Conservation (phyloP, 1,140 invertebrate genomes). For the Drosophila funebris region DNA sequence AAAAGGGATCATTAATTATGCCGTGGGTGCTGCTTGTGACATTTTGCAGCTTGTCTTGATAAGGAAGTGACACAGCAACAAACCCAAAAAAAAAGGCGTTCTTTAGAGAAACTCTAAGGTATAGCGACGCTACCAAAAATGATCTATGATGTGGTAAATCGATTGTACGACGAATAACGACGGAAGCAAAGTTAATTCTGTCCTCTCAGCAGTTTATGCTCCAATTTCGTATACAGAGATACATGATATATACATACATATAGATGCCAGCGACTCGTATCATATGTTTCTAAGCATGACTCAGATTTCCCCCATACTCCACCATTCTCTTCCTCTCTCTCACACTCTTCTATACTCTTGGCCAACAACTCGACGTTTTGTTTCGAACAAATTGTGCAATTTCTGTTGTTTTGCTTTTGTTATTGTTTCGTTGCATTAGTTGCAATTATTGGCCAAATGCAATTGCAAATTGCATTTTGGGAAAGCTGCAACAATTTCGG, state of each 20-base stretch:
- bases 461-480: constrained; percentile 77
- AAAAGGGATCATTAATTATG: constrained; percentile 77
- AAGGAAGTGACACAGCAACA: constrained; percentile 74
- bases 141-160: too few species aligned
- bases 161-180: constrained; percentile 15
- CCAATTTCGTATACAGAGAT: constrained; percentile 37
- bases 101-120: constrained; percentile 43
- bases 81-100: constrained; percentile 24
- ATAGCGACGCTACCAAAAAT: too few species aligned
- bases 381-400: constrained; percentile 74
- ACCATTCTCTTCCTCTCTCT: too few species aligned
- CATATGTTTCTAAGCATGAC: constrained; percentile 53
- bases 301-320: constrained; percentile 30
- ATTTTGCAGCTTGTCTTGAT: constrained; percentile 62
- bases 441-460: constrained; percentile 77
- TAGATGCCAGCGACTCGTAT: not conserved
- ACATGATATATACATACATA: constrained; percentile 28
- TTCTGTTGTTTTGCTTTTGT: constrained; percentile 38
- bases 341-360: too few species aligned
- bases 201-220: constrained; percentile 54
- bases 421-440: constrained; percentile 56
- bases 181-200: constrained; percentile 54
- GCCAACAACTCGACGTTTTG: constrained; percentile 28
- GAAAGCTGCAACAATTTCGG: constrained; percentile 50
- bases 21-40: constrained; percentile 53